These are phyloP conservation scores for Saguinus imperator DNA, from an alignment of 2,113 vertebrate species.

Conservation along the genomic window DNA sequence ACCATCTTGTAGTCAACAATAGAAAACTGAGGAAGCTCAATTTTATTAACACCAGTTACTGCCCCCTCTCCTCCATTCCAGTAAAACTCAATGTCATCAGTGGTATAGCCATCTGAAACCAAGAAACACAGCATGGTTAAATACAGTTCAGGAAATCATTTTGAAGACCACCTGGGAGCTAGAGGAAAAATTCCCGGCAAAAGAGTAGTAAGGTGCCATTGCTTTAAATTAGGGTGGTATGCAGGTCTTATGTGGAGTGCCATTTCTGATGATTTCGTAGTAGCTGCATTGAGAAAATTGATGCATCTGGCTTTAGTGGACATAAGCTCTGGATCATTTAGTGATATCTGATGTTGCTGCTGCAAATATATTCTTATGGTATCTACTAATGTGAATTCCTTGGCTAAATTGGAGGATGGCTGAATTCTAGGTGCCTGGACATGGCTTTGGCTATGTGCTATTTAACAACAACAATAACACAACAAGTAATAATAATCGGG, in stretches of 20 bases:
- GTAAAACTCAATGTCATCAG: slow-evolving; percentile 97
- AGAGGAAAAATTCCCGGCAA: not conserved
- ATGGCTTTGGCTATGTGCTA: not conserved
- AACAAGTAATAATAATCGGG: not conserved
- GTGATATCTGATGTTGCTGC: not conserved
- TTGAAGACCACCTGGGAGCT: not conserved
- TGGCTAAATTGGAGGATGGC: not conserved
- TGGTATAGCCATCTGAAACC: slow-evolving; percentile 94
- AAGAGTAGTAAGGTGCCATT: not conserved
- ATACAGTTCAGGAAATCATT: not conserved
- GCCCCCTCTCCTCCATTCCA: slow-evolving; percentile 93
- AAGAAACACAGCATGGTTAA: slow-evolving; percentile 54
- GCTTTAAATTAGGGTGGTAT: not conserved
- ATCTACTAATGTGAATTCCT: not conserved
- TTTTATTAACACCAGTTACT: slow-evolving; percentile 94
- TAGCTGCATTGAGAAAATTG: not conserved
- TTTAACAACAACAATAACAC: not conserved
- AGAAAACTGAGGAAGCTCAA: slow-evolving; percentile 95
- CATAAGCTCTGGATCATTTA: not conserved
- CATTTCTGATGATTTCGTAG: not conserved
- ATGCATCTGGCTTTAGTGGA: not conserved
- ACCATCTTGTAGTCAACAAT: slow-evolving; percentile 95
- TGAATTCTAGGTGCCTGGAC: not conserved
- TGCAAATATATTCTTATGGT: not conserved
- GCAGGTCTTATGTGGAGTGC: not conserved